These are phyloP conservation scores for Onychomys torridus DNA, from an alignment of 2,797 vertebrate species.

Conservation along the genomic window DNA sequence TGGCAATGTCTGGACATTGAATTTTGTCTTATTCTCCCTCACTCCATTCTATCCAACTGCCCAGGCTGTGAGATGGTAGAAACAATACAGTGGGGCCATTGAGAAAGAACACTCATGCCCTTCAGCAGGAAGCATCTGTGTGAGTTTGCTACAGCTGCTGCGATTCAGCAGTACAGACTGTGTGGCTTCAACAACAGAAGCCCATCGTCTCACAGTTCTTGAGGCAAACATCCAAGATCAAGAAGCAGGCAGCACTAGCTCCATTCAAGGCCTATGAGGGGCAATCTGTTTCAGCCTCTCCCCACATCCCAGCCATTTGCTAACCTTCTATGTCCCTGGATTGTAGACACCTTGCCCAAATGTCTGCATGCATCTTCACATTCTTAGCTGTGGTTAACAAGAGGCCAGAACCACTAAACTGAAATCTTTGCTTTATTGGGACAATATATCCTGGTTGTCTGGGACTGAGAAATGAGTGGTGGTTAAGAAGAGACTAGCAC, in stretches of 20 bases:
- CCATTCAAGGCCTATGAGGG: no score
- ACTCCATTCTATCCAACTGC: neutral
- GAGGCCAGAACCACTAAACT: neutral
- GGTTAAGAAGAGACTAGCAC: neutral
- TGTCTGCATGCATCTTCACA: neutral
- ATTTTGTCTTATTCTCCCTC: neutral
- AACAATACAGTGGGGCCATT: neutral
- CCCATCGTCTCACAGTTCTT: neutral
- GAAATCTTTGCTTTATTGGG: neutral
- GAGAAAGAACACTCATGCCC: neutral
- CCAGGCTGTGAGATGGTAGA: neutral
- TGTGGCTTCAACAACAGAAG: neutral
- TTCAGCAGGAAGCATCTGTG: neutral
- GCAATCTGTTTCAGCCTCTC: neutral
- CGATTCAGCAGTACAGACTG: neutral
- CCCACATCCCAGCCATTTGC: neutral
- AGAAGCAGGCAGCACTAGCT: neutral
- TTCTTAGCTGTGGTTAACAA: neutral
- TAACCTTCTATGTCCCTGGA: neutral
- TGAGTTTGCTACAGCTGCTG: neutral
- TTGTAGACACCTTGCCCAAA: neutral
- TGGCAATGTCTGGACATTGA: neutral
- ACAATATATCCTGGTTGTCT: neutral
- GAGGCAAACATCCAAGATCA: neutral
- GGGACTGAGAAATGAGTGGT: neutral